phyloP scores from a whole-genome alignment of 1,140 invertebrate species.

The Holotrichia oblita region DNA sequence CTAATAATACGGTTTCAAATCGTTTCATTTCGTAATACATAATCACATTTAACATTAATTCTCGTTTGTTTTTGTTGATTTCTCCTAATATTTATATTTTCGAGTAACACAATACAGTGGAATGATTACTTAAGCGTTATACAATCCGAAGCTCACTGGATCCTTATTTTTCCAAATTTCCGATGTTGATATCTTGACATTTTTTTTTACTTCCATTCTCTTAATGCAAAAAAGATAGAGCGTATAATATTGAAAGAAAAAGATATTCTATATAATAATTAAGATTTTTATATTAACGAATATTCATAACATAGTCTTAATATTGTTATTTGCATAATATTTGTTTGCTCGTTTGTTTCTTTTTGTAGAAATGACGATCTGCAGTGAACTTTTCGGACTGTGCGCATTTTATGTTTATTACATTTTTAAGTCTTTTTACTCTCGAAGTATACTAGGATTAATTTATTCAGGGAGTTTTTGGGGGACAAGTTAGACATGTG shows the following conservation, averaged over 20 bases:
- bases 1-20: not conserved
- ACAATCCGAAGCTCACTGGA: constrained; percentile 19
- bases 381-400: constrained; percentile 17
- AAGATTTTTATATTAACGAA: not conserved
- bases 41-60: not conserved
- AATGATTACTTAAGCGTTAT: constrained; percentile 21
- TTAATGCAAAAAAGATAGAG: constrained; percentile 44
- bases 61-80: constrained; percentile 9
- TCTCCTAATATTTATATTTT: not conserved
- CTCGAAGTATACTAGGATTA: constrained; percentile 56
- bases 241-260: constrained; percentile 32
- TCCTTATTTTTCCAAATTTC: not conserved
- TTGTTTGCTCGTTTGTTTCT: not conserved
- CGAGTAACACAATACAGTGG: not conserved
- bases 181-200: not conserved
- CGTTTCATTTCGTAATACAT: not conserved
- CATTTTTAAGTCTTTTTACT: constrained; percentile 58
- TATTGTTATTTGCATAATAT: not conserved
- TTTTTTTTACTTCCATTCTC: constrained; percentile 35
- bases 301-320: not conserved
- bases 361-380: constrained; percentile 3
- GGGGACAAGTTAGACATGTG: constrained; percentile 12
- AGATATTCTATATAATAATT: not conserved
- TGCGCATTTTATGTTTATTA: constrained; percentile 16
- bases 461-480: not conserved